Evolutionary conservation across 1,140 invertebrate genomes (phyloP).

Genomic region (Pachyrhynchus sulphureomaculatus): DNA sequence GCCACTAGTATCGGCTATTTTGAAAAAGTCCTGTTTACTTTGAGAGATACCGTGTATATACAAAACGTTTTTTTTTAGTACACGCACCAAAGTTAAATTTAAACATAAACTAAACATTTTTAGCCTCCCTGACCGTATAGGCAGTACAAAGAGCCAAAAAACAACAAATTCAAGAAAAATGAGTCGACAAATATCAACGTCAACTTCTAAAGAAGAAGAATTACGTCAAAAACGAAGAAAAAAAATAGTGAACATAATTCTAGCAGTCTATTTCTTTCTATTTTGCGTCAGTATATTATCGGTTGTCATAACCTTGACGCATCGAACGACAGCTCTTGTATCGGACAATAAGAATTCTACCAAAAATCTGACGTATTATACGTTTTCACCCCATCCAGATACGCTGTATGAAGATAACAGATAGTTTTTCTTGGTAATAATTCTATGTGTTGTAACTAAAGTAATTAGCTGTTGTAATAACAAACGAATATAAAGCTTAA

Average conservation of each 20-base stretch:
- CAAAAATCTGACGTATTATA: constrained; percentile 62
- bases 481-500: no score
- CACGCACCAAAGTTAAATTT: no score
- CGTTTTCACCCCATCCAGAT: constrained; percentile 58
- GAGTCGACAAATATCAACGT: not conserved
- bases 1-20: no score
- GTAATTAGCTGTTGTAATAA: no score
- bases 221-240: constrained; percentile 16
- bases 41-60: no score
- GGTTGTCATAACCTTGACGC: constrained; percentile 71
- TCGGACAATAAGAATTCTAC: constrained; percentile 52
- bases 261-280: constrained; percentile 23
- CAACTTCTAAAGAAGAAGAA: constrained; percentile 2
- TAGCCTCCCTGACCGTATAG: no score
- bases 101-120: no score
- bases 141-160: not conserved
- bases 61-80: no score
- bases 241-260: constrained; percentile 21
- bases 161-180: not conserved
- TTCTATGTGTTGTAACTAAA: not conserved
- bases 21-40: no score
- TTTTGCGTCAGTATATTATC: constrained; percentile 55
- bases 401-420: constrained; percentile 1
- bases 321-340: constrained; percentile 55
- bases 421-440: not conserved